A percentile compares a stretch with the other conserved stretches of the same genome.
Conservation (phyloP, 2,797 vertebrate genomes). For the Rhinella marina region DNA sequence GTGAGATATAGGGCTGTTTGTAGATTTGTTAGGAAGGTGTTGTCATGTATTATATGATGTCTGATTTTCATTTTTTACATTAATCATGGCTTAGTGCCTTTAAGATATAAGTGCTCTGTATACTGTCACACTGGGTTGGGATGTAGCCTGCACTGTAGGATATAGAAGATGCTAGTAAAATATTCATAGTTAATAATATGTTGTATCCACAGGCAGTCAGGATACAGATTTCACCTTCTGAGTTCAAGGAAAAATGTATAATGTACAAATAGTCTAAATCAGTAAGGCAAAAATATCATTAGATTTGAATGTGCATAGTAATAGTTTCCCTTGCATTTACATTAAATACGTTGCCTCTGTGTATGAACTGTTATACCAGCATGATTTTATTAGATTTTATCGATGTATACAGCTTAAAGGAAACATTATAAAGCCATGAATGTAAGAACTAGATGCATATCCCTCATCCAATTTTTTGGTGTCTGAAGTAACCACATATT, state of each 20-base stretch:
- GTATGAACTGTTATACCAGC: not conserved
- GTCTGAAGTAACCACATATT: not conserved
- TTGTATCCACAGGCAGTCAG: not conserved
- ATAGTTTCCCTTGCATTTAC: not conserved
- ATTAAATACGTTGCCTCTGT: not conserved
- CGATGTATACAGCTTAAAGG: not conserved
- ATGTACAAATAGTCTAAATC: not conserved
- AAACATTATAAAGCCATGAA: not conserved
- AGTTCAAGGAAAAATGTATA: conserved; percentile 8
- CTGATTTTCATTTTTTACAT: too few relatives aligned
- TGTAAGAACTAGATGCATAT: not conserved
- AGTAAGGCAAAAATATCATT: not conserved
- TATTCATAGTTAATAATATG: conserved; percentile 29
- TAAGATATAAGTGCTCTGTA: not conserved
- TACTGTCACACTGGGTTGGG: not conserved
- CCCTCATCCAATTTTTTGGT: not conserved
- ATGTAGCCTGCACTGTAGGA: not conserved
- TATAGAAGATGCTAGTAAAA: conserved; percentile 2
- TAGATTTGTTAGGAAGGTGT: too few relatives aligned
- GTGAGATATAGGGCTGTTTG: too few relatives aligned
- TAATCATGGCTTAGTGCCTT: too few relatives aligned
- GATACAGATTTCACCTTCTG: not conserved
- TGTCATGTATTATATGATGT: too few relatives aligned
- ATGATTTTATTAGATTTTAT: not conserved
- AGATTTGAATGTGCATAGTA: not conserved